phyloP scores from a whole-genome alignment of 1,140 invertebrate species.

The Caenorhabditis inopinata region DNA sequence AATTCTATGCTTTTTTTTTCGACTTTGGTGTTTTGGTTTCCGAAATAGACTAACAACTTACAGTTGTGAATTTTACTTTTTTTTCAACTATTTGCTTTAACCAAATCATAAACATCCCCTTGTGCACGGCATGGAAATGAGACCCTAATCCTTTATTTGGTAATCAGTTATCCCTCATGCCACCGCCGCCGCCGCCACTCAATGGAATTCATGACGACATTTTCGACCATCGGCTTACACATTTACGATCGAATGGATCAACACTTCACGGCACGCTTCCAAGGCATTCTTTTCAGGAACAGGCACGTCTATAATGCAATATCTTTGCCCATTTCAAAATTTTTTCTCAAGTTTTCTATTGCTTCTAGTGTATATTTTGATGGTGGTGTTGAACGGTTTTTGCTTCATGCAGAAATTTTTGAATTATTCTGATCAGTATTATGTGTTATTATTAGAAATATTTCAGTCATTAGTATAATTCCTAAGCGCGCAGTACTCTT shows the following conservation, averaged over 20 bases:
- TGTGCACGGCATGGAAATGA: background rate
- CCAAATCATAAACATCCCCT: too few relatives aligned
- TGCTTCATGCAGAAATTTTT: too few relatives aligned
- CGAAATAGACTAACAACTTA: too few relatives aligned
- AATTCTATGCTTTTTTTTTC: background rate
- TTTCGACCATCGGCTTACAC: conserved; percentile 24
- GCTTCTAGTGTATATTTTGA: conserved; percentile 12
- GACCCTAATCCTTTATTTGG: conserved; percentile 27
- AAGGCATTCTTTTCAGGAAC: conserved; percentile 47
- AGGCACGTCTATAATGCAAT: conserved; percentile 44
- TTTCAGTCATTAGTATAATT: too few relatives aligned
- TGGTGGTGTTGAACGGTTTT: background rate
- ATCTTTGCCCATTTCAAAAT: background rate
- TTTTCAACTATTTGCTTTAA: too few relatives aligned
- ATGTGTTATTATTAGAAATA: too few relatives aligned
- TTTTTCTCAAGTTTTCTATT: background rate
- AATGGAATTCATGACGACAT: conserved; percentile 33
- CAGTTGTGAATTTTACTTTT: too few relatives aligned
- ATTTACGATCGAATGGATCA: conserved; percentile 18
- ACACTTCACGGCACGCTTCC: conserved; percentile 37
- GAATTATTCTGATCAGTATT: too few relatives aligned
- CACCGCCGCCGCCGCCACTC: conserved; percentile 36
- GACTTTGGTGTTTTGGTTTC: background rate
- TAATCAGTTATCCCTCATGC: conserved; percentile 43
- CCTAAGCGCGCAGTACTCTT: too few relatives aligned